Evolutionary conservation across 2,888 invertebrate species (phyloP).

Genomic region (Gari tellinella): DNA sequence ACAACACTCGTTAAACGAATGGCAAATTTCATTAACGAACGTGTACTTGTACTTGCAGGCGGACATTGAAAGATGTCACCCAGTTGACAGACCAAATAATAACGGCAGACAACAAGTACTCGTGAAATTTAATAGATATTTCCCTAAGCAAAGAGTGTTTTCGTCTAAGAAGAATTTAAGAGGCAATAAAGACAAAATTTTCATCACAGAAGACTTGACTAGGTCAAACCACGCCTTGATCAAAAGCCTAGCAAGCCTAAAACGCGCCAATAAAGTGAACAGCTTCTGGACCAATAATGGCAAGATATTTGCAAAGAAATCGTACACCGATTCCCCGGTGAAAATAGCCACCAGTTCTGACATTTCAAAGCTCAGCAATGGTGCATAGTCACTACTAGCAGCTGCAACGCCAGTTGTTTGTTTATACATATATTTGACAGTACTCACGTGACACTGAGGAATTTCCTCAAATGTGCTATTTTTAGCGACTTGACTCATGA

Average conservation of each 20-base stretch:
- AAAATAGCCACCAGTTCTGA: too few species aligned
- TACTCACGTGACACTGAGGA: too few species aligned
- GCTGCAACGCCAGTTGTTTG: too few species aligned
- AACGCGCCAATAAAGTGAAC: background rate
- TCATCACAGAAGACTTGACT: slow-evolving; percentile 1
- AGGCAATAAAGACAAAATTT: background rate
- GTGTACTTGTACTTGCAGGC: background rate
- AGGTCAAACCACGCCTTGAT: background rate
- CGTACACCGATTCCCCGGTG: too few species aligned
- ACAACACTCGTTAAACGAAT: background rate
- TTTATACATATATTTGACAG: too few species aligned
- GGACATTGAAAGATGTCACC: background rate
- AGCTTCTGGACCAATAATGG: background rate
- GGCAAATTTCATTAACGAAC: background rate
- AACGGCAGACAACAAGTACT: background rate
- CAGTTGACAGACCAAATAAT: background rate
- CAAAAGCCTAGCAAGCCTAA: background rate
- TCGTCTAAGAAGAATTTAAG: background rate
- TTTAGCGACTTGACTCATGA: too few species aligned
- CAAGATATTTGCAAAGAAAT: background rate
- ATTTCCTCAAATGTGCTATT: too few species aligned
- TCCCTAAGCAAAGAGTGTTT: background rate
- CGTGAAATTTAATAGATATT: background rate
- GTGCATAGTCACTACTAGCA: too few species aligned
- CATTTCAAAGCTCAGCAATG: too few species aligned